Evolutionary conservation across 1,140 invertebrate genomes (phyloP), one percentile per base, ranked within the genome.

Genomic region (Eupeodes corollae): DNA sequence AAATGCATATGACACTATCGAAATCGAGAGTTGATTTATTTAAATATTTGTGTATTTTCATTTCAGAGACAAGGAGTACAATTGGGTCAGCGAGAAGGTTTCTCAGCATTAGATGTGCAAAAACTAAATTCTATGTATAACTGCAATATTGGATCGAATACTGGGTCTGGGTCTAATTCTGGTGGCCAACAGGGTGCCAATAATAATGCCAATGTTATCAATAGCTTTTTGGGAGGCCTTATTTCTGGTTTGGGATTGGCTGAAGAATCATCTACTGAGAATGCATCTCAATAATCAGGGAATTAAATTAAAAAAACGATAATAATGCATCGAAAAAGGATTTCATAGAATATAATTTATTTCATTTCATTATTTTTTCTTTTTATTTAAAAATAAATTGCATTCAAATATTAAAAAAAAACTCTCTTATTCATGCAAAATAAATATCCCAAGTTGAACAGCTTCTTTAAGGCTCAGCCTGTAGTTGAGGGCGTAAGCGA

Each of bases 41-140:
- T 37, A 1, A 6, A 10, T 21, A 44, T 33, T 31, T 43, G 19
- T 42, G 31, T 34, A 13, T 16, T 19, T n/a, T 12, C 34, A 13
- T 38, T 46, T 39, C 33, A 65, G 63, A 44, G 52, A 52, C 14
- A 54, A 11, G 47, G 46, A 5, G 60, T 63, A 0, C 61, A 66
- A 48, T 70, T 80, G 51, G 84, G 85, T 0, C 84, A 87, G 55
- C 69, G 84, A 15, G 76, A 80, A 18, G 82, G 82, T 8, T 77
- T 87, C 44, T 86, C 82, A 37, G 70, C 73, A n/a, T 74, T 73
- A 1, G 84, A 88, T 56, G 74, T 87, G 12, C 74, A 75, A 48
- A 88, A 87, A 63, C 70, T 88, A n/a, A 78, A 80, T 37, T 69
- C 70, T 45, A 87, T 86, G 83, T 88, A 88, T 61, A 79, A 78